Evolutionary conservation across 2,113 vertebrate species (phyloP).

Genomic region (Athene noctua): DNA sequence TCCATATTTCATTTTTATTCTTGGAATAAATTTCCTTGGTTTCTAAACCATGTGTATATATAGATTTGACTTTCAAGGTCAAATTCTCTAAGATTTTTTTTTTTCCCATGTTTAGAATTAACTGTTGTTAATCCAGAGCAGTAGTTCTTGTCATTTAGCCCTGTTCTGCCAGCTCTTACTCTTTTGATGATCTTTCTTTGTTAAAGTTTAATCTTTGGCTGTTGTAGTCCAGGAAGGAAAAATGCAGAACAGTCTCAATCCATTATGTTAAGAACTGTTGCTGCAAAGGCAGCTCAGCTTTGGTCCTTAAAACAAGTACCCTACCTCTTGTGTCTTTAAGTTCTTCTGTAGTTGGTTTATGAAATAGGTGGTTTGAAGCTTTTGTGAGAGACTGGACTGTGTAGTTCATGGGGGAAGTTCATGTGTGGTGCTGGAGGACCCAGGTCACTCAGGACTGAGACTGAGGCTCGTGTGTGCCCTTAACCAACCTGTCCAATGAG

Average conservation of each 20-base stretch:
- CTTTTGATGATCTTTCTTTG: background rate
- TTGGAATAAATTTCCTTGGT: slow-evolving; percentile 37
- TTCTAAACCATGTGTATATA: slow-evolving; percentile 46
- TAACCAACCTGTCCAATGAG: background rate
- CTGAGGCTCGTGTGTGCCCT: background rate
- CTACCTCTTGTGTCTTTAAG: background rate
- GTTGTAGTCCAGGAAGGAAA: background rate
- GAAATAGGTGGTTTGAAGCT: background rate
- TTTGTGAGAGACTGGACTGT: background rate
- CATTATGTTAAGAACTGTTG: background rate
- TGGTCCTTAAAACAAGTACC: background rate
- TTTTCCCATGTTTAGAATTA: slow-evolving; percentile 26
- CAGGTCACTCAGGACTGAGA: too few species aligned
- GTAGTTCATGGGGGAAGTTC: background rate
- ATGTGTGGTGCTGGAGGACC: background rate
- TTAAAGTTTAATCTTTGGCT: slow-evolving; percentile 12
- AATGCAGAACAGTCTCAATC: background rate
- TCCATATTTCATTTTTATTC: slow-evolving; percentile 44
- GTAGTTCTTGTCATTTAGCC: slow-evolving; percentile 19
- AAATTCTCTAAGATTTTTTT: slow-evolving; percentile 30
- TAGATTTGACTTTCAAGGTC: slow-evolving; percentile 32
- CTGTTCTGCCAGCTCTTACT: slow-evolving; percentile 2
- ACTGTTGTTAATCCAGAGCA: background rate
- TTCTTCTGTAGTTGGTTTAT: background rate
- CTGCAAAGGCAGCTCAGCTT: background rate